Evolutionary conservation across 2,888 invertebrate genomes (phyloP).

Genomic region (Galeruca laticollis): DNA sequence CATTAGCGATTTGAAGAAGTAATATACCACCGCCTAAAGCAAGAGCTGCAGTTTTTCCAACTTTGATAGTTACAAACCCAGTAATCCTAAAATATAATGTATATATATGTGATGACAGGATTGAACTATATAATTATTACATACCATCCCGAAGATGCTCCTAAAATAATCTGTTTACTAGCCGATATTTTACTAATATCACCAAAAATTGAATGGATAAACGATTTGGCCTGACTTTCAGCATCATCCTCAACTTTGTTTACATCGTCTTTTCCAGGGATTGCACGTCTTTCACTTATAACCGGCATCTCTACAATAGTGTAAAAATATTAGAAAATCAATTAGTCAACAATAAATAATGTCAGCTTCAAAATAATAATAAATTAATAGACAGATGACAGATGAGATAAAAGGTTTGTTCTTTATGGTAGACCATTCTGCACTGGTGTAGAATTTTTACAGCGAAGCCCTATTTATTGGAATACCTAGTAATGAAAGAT

Average conservation of each 20-base stretch:
- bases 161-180: constrained; percentile 87
- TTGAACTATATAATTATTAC: constrained; percentile 9
- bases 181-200: constrained; percentile 89
- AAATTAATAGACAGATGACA: no score
- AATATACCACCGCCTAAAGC: constrained; percentile 92
- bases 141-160: constrained; percentile 91
- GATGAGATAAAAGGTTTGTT: no score
- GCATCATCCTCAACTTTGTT: constrained; percentile 70
- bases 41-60: constrained; percentile 91
- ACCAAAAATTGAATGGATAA: constrained; percentile 79
- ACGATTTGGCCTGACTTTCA: constrained; percentile 73
- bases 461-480: no score
- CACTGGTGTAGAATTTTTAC: no score
- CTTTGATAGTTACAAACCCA: constrained; percentile 87
- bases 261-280: constrained; percentile 21
- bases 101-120: background rate
- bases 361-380: no score
- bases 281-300: constrained; percentile 22
- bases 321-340: no score
- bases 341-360: no score
- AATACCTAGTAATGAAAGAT: no score
- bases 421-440: no score
- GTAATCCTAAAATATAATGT: constrained; percentile 88
- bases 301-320: background rate
- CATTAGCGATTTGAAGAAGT: constrained; percentile 88